A percentile compares a stretch with the other conserved stretches of the same genome.
Conservation (phyloP, 1,140 invertebrate genomes). For the Brachionus koreanus region DNA sequence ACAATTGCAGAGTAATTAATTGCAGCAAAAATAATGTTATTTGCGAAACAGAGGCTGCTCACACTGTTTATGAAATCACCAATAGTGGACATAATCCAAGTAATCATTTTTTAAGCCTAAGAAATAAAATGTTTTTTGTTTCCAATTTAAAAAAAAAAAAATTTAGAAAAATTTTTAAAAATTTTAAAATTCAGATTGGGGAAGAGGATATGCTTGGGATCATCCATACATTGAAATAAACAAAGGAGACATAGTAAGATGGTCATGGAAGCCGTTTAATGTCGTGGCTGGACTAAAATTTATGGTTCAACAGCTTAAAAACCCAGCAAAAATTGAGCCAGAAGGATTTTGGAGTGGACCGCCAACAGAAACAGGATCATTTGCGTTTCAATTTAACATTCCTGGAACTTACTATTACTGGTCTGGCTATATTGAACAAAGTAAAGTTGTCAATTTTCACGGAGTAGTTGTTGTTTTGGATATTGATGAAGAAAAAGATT, state of each 20-base stretch:
- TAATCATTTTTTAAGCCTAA: conserved; percentile 43
- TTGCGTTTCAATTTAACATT: conserved; percentile 47
- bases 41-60: conserved; percentile 49
- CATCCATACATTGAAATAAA: conserved; percentile 19
- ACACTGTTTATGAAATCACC: conserved; percentile 46
- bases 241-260: conserved; percentile 48
- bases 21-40: conserved; percentile 47
- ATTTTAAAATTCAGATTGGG: neutral
- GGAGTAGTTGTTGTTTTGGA: conserved; percentile 48
- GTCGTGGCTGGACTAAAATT: conserved; percentile 17
- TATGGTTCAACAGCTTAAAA: conserved; percentile 47
- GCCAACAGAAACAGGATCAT: conserved; percentile 45
- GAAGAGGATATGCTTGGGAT: conserved; percentile 14
- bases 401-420: conserved; percentile 50
- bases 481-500: conserved; percentile 44
- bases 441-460: conserved; percentile 45
- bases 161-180: neutral
- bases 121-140: neutral
- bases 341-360: conserved; percentile 9
- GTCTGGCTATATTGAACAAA: conserved; percentile 48
- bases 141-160: neutral
- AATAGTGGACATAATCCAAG: conserved; percentile 48
- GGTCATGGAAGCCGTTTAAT: conserved; percentile 48
- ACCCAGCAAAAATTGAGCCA: neutral
- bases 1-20: conserved; percentile 47